phyloP scores from a whole-genome alignment of 2,888 invertebrate species.

The Polylopha cassiicola region DNA sequence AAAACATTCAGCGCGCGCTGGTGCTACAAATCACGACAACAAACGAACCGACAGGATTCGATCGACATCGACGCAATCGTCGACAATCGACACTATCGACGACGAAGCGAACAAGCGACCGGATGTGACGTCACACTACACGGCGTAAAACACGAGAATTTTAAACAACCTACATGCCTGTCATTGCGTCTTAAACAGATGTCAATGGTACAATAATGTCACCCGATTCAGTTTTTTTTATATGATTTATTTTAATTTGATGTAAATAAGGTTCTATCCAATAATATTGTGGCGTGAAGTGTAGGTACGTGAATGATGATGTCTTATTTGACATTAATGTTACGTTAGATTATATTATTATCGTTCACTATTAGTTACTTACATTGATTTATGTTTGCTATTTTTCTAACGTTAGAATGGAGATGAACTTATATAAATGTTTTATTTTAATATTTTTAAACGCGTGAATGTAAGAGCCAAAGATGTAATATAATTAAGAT shows the following conservation, averaged over 20 bases:
- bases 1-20: conserved; percentile 47
- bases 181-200: conserved; percentile 56
- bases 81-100: conserved; percentile 50
- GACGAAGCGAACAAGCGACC: conserved; percentile 44
- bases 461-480: neutral
- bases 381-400: conserved; percentile 48
- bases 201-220: conserved; percentile 56
- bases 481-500: neutral
- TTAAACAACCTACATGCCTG: conserved; percentile 69
- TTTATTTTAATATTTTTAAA: neutral
- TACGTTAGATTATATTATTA: conserved; percentile 57
- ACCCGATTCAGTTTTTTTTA: too few species aligned
- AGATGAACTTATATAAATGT: too few species aligned
- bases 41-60: conserved; percentile 69
- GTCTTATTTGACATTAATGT: conserved; percentile 59
- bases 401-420: too few species aligned
- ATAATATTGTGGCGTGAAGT: conserved; percentile 39
- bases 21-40: conserved; percentile 68
- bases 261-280: conserved; percentile 40
- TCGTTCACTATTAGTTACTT: conserved; percentile 60
- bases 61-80: conserved; percentile 61
- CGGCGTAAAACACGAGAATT: conserved; percentile 71
- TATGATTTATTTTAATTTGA: conserved; percentile 31
- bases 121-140: conserved; percentile 69
- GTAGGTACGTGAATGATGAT: conserved; percentile 31